Percentiles rank a stretch among this genome's conserved stretches.
phyloP scores from a whole-genome alignment of 2,888 invertebrate genomes.

The Ganaspis brasiliensis region DNA sequence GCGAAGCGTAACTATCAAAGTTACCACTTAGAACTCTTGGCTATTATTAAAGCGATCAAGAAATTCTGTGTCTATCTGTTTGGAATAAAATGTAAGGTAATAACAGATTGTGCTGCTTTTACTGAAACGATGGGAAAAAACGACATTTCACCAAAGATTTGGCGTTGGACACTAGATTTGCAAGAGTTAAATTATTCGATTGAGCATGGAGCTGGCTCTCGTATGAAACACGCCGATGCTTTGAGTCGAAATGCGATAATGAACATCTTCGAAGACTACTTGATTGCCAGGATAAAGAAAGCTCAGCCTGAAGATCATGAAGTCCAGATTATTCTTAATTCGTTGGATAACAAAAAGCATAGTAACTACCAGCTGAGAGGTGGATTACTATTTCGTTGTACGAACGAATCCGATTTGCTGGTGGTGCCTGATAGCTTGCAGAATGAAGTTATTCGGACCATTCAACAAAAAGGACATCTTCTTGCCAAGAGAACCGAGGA shows the following conservation, averaged over 20 bases:
- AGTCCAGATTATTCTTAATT: not conserved
- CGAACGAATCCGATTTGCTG: not conserved
- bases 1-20: slow-evolving; percentile 47
- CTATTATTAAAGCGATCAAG: slow-evolving; percentile 5
- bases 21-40: slow-evolving; percentile 58
- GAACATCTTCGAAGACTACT: slow-evolving; percentile 7
- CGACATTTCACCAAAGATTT: not conserved
- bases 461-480: not conserved
- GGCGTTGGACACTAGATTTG: not conserved
- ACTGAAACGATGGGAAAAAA: slow-evolving; percentile 4
- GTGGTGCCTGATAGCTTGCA: not conserved
- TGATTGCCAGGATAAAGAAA: not conserved
- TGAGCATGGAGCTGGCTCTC: not conserved
- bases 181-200: not conserved
- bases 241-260: not conserved
- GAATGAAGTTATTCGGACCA: not conserved
- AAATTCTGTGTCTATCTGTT: slow-evolving; percentile 15
- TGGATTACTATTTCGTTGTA: not conserved
- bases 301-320: not conserved
- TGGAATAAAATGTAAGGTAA: slow-evolving; percentile 43
- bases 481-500: not conserved
- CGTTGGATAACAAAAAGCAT: not conserved
- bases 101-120: slow-evolving; percentile 45
- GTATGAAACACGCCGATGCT: slow-evolving; percentile 15
- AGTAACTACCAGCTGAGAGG: not conserved